phyloP scores from a whole-genome alignment of 2,797 vertebrate genomes.

The Malurus leucopterus region DNA sequence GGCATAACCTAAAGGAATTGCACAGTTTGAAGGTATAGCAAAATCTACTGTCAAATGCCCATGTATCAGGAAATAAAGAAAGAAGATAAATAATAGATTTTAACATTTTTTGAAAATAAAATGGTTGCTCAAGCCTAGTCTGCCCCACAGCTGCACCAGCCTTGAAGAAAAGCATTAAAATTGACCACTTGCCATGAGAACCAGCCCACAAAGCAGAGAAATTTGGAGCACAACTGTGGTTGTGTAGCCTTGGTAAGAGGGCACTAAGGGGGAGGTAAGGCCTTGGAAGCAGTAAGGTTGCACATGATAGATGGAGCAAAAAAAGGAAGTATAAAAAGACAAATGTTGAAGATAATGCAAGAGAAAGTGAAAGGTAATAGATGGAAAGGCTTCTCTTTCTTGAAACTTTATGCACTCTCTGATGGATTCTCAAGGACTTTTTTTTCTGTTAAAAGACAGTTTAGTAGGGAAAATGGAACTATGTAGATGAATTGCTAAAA shows the following conservation, averaged over 20 bases:
- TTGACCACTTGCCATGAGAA: neutral
- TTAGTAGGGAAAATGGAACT: neutral
- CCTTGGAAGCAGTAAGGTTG: neutral
- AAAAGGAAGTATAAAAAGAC: neutral
- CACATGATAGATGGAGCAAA: neutral
- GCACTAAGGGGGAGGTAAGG: neutral
- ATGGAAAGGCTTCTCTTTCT: neutral
- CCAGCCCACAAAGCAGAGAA: neutral
- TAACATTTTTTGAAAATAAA: neutral
- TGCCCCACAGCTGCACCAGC: neutral
- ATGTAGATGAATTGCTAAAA: neutral
- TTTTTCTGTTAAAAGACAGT: neutral
- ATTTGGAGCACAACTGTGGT: neutral
- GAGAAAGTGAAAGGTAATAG: neutral
- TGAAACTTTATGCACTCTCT: neutral
- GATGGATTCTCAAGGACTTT: neutral
- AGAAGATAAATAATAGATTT: neutral
- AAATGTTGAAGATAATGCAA: neutral
- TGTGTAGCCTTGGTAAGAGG: neutral
- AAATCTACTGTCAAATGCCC: neutral
- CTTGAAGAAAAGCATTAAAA: neutral
- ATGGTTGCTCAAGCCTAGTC: neutral
- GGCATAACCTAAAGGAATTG: neutral
- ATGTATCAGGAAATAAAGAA: neutral
- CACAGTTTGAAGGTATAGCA: neutral